Evolutionary conservation across 2,888 invertebrate species (phyloP).

Genomic region (Smittia sp.): DNA sequence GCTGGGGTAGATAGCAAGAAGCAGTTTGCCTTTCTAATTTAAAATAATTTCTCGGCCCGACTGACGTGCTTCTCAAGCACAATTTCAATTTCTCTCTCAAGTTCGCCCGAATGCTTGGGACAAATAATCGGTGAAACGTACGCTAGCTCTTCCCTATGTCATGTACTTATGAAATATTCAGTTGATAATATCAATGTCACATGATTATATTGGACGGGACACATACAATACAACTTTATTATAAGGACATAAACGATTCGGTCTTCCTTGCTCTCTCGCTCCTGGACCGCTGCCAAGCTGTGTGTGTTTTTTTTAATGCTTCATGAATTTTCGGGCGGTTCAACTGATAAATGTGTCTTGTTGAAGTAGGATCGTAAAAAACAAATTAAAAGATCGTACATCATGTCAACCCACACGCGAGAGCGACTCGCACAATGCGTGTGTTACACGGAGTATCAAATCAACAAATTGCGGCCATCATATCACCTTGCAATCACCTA

Average conservation of each 20-base stretch:
- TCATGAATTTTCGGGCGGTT: neutral
- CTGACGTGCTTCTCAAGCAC: too few relatives aligned
- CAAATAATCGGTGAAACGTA: neutral
- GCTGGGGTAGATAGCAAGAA: too few relatives aligned
- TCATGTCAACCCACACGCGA: slow-evolving; percentile 6
- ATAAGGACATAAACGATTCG: neutral
- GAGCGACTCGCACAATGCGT: neutral
- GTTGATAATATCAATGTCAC: slow-evolving; percentile 12
- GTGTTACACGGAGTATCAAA: neutral
- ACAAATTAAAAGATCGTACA: slow-evolving; percentile 21
- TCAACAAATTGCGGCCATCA: neutral
- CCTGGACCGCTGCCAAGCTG: neutral
- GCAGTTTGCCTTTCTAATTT: too few relatives aligned
- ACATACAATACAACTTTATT: neutral
- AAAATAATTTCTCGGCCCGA: too few relatives aligned
- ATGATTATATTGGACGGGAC: neutral
- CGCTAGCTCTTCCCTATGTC: neutral
- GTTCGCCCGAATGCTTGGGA: neutral
- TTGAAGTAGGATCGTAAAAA: slow-evolving; percentile 16
- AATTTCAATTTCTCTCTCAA: too few relatives aligned
- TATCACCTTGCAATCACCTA: neutral
- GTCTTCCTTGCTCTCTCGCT: neutral
- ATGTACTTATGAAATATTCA: slow-evolving; percentile 4
- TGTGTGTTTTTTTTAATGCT: neutral
- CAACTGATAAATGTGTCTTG: slow-evolving; percentile 11